Percentiles rank a stretch among this genome's conserved stretches.
Evolutionary conservation across 1,140 invertebrate genomes (phyloP).

Genomic region (Procambarus virginalis): DNA sequence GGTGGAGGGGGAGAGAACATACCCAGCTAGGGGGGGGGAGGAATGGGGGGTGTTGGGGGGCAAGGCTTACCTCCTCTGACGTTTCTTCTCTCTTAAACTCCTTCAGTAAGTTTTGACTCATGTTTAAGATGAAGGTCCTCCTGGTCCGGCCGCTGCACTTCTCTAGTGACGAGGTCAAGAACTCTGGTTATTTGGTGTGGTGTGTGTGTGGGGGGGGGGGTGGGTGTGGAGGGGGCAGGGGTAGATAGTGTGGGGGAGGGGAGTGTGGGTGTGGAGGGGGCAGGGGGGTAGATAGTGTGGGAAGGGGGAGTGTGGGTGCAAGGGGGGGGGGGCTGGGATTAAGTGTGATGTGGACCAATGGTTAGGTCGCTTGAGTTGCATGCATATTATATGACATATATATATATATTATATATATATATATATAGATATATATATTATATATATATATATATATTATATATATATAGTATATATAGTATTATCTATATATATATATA

Average conservation of each 20-base stretch:
- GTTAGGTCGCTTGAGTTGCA: neutral
- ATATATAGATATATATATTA: too few species aligned
- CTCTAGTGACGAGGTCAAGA: slow-evolving; percentile 8
- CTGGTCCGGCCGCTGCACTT: slow-evolving; percentile 12
- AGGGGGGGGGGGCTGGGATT: too few species aligned
- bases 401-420: neutral
- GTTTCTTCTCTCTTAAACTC: slow-evolving; percentile 30
- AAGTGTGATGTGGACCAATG: too few species aligned
- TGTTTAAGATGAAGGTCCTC: slow-evolving; percentile 20
- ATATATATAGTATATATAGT: slow-evolving; percentile 30
- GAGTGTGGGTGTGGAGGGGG: neutral
- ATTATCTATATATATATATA: slow-evolving; percentile 22
- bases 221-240: neutral
- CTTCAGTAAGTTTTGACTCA: slow-evolving; percentile 3
- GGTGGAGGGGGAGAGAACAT: too few species aligned
- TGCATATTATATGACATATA: neutral
- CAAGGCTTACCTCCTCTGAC: neutral
- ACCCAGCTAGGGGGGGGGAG: too few species aligned
- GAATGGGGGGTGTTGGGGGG: too few species aligned
- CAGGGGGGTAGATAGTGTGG: neutral
- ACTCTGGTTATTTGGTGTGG: neutral
- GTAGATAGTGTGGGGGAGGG: neutral
- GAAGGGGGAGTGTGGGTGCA: neutral
- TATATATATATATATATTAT: slow-evolving; percentile 1
- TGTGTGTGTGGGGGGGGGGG: neutral